Base-by-base conservation (phyloP, 2,888 invertebrate genomes). In the Dasypogon diadema region DNA sequence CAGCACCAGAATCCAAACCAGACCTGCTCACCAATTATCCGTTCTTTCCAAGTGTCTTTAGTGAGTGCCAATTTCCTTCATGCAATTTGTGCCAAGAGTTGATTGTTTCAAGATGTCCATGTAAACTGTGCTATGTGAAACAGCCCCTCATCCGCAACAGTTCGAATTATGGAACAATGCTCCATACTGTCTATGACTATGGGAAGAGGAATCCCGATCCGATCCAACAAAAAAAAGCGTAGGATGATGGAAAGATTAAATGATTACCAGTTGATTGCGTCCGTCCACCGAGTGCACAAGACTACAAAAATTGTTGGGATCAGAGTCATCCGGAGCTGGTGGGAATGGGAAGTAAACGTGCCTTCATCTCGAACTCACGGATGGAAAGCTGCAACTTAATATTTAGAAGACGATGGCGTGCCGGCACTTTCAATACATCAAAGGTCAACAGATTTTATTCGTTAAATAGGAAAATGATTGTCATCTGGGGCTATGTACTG, bases 251-350 rank as follows among this genome's bases (percentile, higher is more conserved):
- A 60, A 37, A 60, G 42, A 60, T 60, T 60, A 18, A 60, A 60
- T 60, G 60, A 60, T 60, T 60, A 37, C 60, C 60, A 60, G 37
- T 60, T 60, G 60, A 60, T 60, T 60, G 37, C 60, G 37, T 37
- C 37, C 60, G 37, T 16, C n/a, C n/a, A n/a, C n/a, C n/a, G n/a
- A n/a, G 37, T 37, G 1, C 37, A 10, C 30, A 24, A 30, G 14
- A 58, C 16, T 18, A 58, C 14, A 56, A 18, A 37, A 21, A 10
- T 21, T 34, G 8, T 5, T 60, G 18, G 10, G n/a, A 18, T 60
- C 37, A 37, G 37, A 60, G 60, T 34, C 26, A 1, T 26, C 18
- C 18, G 10, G 0, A 18, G 34, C 18, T 42, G 42, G 42, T 60
- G 60, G 60, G 21, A 60, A 60, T 14, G 60, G 60, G 18, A 60